Percentiles rank a stretch among this genome's conserved stretches.
These are phyloP conservation scores for Dryobota labecula DNA, from an alignment of 2,888 invertebrate genomes.

Conservation along the genomic window DNA sequence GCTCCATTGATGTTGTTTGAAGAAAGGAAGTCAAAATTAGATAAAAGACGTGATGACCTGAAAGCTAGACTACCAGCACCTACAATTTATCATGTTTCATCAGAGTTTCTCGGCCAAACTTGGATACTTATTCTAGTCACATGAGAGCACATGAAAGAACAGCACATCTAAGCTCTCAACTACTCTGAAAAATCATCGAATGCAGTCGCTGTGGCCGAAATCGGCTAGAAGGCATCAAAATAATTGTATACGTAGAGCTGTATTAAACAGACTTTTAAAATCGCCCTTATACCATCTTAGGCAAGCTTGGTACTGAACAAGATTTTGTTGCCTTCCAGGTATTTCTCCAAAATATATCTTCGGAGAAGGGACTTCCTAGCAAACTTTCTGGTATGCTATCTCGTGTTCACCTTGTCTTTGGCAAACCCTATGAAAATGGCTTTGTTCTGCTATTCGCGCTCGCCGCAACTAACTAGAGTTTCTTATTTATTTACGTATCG, in stretches of 20 bases:
- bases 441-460: slow-evolving; percentile 81
- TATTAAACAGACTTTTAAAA: neutral
- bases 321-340: slow-evolving; percentile 74
- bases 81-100: slow-evolving; percentile 2
- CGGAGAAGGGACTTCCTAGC: slow-evolving; percentile 85
- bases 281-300: neutral
- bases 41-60: neutral
- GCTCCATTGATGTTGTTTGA: neutral
- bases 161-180: neutral
- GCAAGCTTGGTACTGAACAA: neutral
- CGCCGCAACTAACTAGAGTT: slow-evolving; percentile 84
- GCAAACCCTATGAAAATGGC: slow-evolving; percentile 67
- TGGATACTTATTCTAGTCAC: neutral
- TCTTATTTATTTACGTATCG: slow-evolving; percentile 85
- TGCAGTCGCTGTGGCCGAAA: neutral
- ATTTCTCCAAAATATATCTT: slow-evolving; percentile 81
- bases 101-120: neutral
- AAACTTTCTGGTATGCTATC: slow-evolving; percentile 82
- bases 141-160: neutral
- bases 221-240: neutral
- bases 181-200: neutral
- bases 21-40: neutral
- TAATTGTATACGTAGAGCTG: neutral
- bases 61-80: neutral
- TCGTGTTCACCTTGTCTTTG: slow-evolving; percentile 76